Percentiles rank a stretch among this genome's conserved stretches.
Conservation (phyloP, 1,140 invertebrate genomes). For the Lordiphosa stackelbergi region DNA sequence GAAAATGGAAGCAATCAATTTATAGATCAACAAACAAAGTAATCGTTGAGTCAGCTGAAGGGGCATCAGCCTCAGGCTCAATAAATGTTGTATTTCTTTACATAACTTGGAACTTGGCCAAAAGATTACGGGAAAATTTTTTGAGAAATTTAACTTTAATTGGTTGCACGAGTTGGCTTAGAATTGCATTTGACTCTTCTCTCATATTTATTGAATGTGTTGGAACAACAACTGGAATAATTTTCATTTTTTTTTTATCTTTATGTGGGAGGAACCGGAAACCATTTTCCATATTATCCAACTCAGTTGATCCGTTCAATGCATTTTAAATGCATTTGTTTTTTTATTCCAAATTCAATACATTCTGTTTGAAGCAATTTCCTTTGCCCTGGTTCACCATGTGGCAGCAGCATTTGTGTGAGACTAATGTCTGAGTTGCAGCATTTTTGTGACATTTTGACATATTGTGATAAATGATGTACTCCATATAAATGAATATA, state of each 20-base stretch:
- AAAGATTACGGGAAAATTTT: neutral
- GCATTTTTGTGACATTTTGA: slow-evolving; percentile 32
- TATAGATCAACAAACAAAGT: slow-evolving; percentile 43
- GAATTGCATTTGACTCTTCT: no score
- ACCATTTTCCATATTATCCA: no score
- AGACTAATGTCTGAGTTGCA: neutral
- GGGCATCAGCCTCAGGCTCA: slow-evolving; percentile 10
- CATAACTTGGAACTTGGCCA: neutral
- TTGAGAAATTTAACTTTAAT: slow-evolving; percentile 39
- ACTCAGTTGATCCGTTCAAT: slow-evolving; percentile 7
- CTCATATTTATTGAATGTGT: no score
- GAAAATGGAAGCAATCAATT: slow-evolving; percentile 44
- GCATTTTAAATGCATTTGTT: slow-evolving; percentile 31
- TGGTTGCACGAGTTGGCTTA: slow-evolving; percentile 14
- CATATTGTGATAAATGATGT: slow-evolving; percentile 46
- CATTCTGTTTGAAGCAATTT: slow-evolving; percentile 8
- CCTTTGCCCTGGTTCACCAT: neutral
- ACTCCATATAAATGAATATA: slow-evolving; percentile 16
- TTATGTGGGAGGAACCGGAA: no score
- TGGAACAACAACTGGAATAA: no score
- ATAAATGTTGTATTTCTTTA: slow-evolving; percentile 17
- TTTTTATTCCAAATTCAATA: slow-evolving; percentile 6
- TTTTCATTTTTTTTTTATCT: no score
- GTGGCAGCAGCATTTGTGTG: slow-evolving; percentile 7
- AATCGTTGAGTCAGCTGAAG: slow-evolving; percentile 9